Evolutionary conservation across 2,797 vertebrate genomes (phyloP), one percentile per base, ranked within the genome.

Genomic region (Anguilla megastoma): DNA sequence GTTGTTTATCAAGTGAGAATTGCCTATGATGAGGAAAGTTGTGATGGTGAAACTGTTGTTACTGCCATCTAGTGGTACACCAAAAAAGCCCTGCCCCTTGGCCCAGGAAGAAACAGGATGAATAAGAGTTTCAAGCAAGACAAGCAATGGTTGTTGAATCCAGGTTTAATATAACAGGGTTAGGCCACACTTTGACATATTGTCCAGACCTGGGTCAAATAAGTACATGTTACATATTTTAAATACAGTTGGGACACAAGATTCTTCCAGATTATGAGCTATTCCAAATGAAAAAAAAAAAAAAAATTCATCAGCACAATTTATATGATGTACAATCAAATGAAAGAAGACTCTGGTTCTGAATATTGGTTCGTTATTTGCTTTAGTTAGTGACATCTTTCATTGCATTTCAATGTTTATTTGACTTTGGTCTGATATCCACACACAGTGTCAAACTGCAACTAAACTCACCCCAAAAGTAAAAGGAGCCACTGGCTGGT

Each of bases 61-160:
- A 92, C 92, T 94, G 94, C 95, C 94, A 92, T 92, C 95, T 91
- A 94, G 94, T 90, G 95, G 94, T 89, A 89, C 58, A 12, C 5
- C 3, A 9, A 50, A 82, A 45, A 82, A 45, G 36, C 76, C 41
- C 18, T 24, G 4, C 21, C 12, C 33, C 33, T n/a, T n/a, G 36
- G 3, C 16, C 16, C 24, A 41, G 85, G 48, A 50, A 63, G 58
- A 63, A 85, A 85, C 33, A 74, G 18, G 36, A 63, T 30, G 9
- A 30, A 30, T 10, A n/a, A 71, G 30, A 36, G n/a, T 76, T 76
- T 76, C 14, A 36, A 76, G 71, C 71, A 74, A 74, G 69, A 74
- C 30, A 33, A 33, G 69, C 2, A 74, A 36, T 36, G n/a, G 7
- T 2, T 33, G 12, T 33, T 33, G 69, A 2, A 74, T 36, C 9